A percentile compares a stretch with the other conserved stretches of the same genome.
phyloP scores from a whole-genome alignment of 2,797 vertebrate genomes.

The Nyctibius grandis region DNA sequence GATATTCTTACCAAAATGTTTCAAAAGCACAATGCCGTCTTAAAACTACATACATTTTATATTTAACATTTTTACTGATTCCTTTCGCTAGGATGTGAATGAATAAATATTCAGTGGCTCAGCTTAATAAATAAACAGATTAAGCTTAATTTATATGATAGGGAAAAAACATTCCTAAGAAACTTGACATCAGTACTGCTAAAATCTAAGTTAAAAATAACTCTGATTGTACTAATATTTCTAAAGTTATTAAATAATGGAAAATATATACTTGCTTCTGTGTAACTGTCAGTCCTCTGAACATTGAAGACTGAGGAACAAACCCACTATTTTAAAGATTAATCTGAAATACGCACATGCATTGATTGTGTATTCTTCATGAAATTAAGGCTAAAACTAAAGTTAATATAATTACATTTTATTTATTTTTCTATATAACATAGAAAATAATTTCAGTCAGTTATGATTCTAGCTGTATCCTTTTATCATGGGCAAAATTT shows the following conservation, averaged over 20 bases:
- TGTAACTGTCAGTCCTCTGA: neutral
- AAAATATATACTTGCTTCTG: neutral
- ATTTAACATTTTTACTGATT: neutral
- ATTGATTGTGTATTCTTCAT: neutral
- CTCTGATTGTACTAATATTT: neutral
- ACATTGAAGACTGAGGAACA: neutral
- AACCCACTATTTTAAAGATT: neutral
- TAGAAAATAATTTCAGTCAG: neutral
- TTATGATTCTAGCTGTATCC: neutral
- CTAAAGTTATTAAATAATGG: neutral
- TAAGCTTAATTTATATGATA: neutral
- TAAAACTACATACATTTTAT: neutral
- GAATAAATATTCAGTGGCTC: neutral
- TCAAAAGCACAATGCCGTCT: neutral
- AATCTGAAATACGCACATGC: neutral
- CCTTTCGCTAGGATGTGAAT: neutral
- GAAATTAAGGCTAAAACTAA: neutral
- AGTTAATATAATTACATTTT: neutral
- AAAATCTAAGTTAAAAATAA: neutral
- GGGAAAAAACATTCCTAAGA: neutral
- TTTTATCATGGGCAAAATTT: neutral
- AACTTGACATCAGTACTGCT: neutral
- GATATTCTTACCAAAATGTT: constrained; percentile 25
- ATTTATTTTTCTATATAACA: neutral
- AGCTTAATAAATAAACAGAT: neutral